Conservation (phyloP, 2,888 invertebrate genomes). For the Drosophila phalerata region DNA sequence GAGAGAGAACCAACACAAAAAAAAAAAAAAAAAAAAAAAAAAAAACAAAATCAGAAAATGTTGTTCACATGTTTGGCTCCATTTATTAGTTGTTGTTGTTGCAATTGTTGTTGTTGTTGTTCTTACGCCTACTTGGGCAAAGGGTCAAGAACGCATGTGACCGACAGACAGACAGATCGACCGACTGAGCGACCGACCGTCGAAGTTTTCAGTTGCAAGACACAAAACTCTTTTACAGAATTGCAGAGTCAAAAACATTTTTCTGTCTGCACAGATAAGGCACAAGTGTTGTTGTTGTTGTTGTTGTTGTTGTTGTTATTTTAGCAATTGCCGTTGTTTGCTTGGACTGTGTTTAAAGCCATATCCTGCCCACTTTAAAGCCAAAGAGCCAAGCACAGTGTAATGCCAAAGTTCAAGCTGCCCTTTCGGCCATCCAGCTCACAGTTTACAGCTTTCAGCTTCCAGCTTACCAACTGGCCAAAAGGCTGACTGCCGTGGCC, state of each 20-base stretch:
- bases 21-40: constrained; percentile 4
- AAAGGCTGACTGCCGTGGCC: constrained; percentile 33
- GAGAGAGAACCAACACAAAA: too few species aligned
- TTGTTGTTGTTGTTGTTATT: constrained; percentile 17
- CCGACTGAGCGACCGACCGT: background rate
- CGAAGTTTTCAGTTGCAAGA: constrained; percentile 2
- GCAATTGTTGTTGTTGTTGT: constrained; percentile 23
- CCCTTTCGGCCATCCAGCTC: constrained; percentile 44
- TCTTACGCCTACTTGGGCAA: constrained; percentile 60
- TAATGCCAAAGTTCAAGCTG: constrained; percentile 60
- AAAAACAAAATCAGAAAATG: constrained; percentile 6
- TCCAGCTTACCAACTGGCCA: constrained; percentile 61
- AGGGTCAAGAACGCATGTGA: constrained; percentile 51
- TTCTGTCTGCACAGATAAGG: constrained; percentile 27
- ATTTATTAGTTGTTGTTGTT: constrained; percentile 22
- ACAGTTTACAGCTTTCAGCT: constrained; percentile 65
- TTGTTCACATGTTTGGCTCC: constrained; percentile 14
- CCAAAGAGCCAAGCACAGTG: constrained; percentile 23
- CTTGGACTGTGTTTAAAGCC: constrained; percentile 39
- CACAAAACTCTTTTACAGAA: constrained; percentile 3
- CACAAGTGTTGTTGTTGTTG: constrained; percentile 14
- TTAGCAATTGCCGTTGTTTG: constrained; percentile 19
- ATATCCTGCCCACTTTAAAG: constrained; percentile 58
- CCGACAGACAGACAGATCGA: background rate
- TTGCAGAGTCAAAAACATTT: constrained; percentile 3